phyloP scores from a whole-genome alignment of 2,888 invertebrate species.

The Drosophila stalkeri region DNA sequence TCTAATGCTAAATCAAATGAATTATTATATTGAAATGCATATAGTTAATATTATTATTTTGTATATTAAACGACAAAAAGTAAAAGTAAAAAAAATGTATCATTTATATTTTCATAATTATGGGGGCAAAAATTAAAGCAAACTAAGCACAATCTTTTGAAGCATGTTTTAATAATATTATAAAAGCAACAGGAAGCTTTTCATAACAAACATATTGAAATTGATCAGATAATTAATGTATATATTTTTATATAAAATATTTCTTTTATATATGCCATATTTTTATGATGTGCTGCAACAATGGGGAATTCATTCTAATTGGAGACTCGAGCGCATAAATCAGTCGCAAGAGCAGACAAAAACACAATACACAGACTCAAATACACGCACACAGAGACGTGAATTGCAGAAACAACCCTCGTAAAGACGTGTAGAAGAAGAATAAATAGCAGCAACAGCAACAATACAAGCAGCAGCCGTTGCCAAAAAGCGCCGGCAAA shows the following conservation, averaged over 20 bases:
- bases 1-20: neutral
- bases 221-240: neutral
- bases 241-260: slow-evolving; percentile 1
- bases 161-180: slow-evolving; percentile 2
- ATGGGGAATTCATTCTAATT: slow-evolving; percentile 42
- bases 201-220: slow-evolving; percentile 1
- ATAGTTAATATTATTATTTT: neutral
- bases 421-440: slow-evolving; percentile 37
- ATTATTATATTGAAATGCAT: neutral
- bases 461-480: slow-evolving; percentile 15
- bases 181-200: slow-evolving; percentile 10
- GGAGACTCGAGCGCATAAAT: slow-evolving; percentile 33
- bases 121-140: neutral
- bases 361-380: slow-evolving; percentile 14
- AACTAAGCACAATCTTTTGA: neutral
- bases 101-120: neutral
- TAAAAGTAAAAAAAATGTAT: neutral
- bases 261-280: neutral
- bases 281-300: slow-evolving; percentile 17
- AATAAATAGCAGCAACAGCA: slow-evolving; percentile 24
- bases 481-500: slow-evolving; percentile 69
- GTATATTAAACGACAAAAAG: neutral
- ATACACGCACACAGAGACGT: neutral
- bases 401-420: slow-evolving; percentile 63
- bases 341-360: slow-evolving; percentile 16